phyloP scores from a whole-genome alignment of 92 coral and sea anemone species.

The Zoanthus solanderi region DNA sequence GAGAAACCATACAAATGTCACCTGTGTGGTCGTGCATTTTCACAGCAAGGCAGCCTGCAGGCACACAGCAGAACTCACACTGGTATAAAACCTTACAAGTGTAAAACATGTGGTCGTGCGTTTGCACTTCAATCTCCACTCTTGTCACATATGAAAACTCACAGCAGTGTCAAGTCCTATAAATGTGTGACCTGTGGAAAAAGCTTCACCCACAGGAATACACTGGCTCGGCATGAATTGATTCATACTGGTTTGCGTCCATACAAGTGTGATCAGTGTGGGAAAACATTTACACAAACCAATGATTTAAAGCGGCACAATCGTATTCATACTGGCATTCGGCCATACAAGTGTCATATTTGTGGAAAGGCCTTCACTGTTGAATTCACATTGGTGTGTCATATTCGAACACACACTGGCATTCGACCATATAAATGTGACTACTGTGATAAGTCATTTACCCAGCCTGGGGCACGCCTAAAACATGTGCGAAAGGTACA shows the following conservation, averaged over 20 bases:
- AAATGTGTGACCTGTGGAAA: conserved; percentile 88
- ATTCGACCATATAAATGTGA: conserved; percentile 93
- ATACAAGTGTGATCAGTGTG: conserved; percentile 88
- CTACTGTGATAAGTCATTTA: conserved; percentile 91
- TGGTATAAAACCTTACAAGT: conserved; percentile 95
- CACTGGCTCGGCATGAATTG: conserved; percentile 90
- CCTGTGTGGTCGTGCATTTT: conserved; percentile 95
- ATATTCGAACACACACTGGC: conserved; percentile 96
- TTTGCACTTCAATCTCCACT: conserved; percentile 94
- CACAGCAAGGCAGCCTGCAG: conserved; percentile 97
- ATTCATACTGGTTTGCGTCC: conserved; percentile 95
- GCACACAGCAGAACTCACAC: conserved; percentile 99
- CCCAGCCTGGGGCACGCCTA: conserved; percentile 98
- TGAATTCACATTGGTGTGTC: conserved; percentile 94
- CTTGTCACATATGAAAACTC: conserved; percentile 95
- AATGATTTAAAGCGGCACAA: conserved; percentile 94
- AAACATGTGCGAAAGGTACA: conserved; percentile 91
- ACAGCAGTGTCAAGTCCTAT: conserved; percentile 89
- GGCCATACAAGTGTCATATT: conserved; percentile 96
- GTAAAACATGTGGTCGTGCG: conserved; percentile 94
- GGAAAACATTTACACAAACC: conserved; percentile 95
- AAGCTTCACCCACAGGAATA: conserved; percentile 94
- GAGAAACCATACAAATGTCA: conserved; percentile 99
- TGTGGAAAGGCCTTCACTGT: conserved; percentile 96
- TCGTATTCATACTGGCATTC: conserved; percentile 92